Evolutionary conservation across 92 coral and sea anemone genomes (phyloP).

Genomic region (Heteractis magnifica): DNA sequence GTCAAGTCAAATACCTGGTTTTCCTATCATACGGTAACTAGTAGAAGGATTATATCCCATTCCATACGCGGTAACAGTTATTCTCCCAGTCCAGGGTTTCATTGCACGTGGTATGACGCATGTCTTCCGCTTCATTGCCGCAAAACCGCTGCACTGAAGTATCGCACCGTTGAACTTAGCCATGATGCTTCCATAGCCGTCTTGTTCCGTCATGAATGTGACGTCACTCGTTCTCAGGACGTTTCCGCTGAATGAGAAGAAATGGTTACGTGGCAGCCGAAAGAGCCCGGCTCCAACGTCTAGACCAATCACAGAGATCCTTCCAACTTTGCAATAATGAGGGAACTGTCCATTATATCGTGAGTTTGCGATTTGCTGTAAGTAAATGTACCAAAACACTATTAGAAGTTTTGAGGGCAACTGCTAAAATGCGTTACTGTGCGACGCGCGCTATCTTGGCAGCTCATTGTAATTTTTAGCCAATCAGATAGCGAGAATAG

Average conservation of each 20-base stretch:
- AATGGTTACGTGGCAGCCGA: conserved; percentile 13
- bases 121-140: conserved; percentile 26
- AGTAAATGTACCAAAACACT: background rate
- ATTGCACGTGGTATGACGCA: conserved; percentile 38
- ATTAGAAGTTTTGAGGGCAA: background rate
- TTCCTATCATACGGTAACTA: conserved; percentile 40
- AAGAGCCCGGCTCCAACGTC: conserved; percentile 29
- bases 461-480: no score
- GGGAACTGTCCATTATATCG: conserved; percentile 26
- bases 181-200: conserved; percentile 41
- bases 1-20: conserved; percentile 32
- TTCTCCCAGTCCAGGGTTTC: conserved; percentile 51
- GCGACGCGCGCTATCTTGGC: no score
- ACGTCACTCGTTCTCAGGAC: conserved; percentile 50
- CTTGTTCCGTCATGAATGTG: conserved; percentile 52
- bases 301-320: conserved; percentile 22
- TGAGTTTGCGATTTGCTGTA: conserved; percentile 20
- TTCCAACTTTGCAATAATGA: conserved; percentile 31
- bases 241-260: conserved; percentile 20
- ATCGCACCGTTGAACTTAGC: conserved; percentile 53
- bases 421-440: background rate
- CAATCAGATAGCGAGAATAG: no score
- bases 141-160: conserved; percentile 33
- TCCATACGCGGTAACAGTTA: conserved; percentile 39
- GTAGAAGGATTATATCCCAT: conserved; percentile 31